Conservation (phyloP, 2,797 vertebrate species). For the Lepilemur ruficaudatus region DNA sequence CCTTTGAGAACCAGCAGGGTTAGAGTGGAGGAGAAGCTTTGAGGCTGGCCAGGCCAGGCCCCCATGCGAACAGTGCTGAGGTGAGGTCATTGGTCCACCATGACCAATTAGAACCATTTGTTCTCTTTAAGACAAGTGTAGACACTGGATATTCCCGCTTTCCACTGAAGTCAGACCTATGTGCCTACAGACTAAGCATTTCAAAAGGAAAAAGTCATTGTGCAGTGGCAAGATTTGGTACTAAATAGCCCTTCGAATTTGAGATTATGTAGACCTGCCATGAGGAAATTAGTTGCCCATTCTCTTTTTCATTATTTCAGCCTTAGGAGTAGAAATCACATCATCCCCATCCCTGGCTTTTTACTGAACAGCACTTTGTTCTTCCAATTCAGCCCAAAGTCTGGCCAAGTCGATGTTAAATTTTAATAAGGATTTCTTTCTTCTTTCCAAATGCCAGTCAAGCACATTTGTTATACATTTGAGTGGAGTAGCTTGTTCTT, state of each 20-base stretch:
- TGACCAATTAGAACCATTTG: background rate
- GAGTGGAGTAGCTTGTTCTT: slow-evolving; percentile 27
- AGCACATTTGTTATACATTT: slow-evolving; percentile 58
- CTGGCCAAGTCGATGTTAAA: slow-evolving; percentile 73
- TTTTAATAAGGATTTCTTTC: slow-evolving; percentile 74
- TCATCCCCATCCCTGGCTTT: background rate
- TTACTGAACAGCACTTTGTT: slow-evolving; percentile 48
- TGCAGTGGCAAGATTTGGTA: background rate
- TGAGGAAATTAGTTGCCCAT: background rate
- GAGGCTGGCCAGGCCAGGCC: background rate
- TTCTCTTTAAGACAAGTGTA: background rate
- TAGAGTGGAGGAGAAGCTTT: background rate
- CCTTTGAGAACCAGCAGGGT: background rate
- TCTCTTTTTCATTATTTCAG: slow-evolving; percentile 15
- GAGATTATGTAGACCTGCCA: background rate
- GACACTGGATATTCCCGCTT: background rate
- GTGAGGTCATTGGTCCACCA: background rate
- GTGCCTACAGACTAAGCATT: background rate
- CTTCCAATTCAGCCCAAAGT: slow-evolving; percentile 41
- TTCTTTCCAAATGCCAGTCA: slow-evolving; percentile 62
- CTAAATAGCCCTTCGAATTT: background rate
- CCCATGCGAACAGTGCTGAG: background rate
- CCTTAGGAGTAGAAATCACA: background rate
- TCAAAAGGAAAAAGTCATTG: slow-evolving; percentile 35
- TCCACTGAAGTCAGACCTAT: background rate